A percentile compares a stretch with the other conserved stretches of the same genome.
Evolutionary conservation across 1,140 invertebrate genomes (phyloP).

Genomic region (Elysia chlorotica): DNA sequence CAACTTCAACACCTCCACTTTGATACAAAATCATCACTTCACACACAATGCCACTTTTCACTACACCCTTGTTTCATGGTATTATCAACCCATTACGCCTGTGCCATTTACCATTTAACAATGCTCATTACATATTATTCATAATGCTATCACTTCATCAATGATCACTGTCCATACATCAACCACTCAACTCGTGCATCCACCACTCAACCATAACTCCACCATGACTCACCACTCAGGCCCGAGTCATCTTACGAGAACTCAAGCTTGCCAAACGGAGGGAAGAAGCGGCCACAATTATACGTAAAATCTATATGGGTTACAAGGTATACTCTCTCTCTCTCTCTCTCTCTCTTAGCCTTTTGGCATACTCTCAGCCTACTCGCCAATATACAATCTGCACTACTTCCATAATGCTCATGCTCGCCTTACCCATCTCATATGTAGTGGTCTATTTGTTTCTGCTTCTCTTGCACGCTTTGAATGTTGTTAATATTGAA

Average conservation of each 20-base stretch:
- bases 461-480: no score
- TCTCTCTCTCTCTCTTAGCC: neutral
- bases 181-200: neutral
- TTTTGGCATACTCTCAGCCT: no score
- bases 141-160: neutral
- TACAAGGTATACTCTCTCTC: conserved; percentile 15
- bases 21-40: no score
- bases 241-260: conserved; percentile 8
- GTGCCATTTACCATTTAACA: neutral
- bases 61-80: no score
- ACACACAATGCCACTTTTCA: no score
- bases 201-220: neutral
- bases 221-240: neutral
- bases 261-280: conserved; percentile 17
- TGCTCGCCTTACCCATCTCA: no score
- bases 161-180: neutral
- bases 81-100: no score
- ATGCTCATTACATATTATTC: neutral
- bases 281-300: conserved; percentile 16
- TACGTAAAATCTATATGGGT: conserved; percentile 22
- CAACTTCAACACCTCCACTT: no score
- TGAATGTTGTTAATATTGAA: no score
- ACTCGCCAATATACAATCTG: no score
- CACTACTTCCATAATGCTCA: no score
- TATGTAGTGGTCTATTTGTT: no score